Conservation (phyloP, 2,113 vertebrate species). For the Pao palembangensis region DNA sequence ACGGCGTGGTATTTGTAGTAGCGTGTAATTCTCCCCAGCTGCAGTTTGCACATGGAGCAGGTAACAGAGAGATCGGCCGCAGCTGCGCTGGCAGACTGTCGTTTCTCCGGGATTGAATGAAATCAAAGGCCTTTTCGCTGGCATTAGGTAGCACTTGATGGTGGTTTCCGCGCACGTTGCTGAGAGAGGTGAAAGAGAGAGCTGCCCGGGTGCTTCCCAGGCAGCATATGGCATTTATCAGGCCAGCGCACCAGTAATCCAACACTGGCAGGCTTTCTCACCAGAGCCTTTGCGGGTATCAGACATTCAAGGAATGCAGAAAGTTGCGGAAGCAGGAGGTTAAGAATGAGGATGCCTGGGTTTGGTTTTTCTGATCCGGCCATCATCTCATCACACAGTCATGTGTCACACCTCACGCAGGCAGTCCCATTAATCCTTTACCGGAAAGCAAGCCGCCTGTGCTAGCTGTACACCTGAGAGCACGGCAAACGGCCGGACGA, state of each 20-base stretch:
- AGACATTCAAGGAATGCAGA: slow-evolving; percentile 65
- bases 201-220: slow-evolving; percentile 55
- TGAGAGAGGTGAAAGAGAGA: slow-evolving; percentile 12
- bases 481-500: neutral
- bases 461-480: slow-evolving; percentile 25
- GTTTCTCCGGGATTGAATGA: slow-evolving; percentile 15
- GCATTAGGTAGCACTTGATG: slow-evolving; percentile 21
- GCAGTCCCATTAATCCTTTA: slow-evolving; percentile 43
- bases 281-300: slow-evolving; percentile 45
- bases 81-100: slow-evolving; percentile 27
- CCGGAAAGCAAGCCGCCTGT: slow-evolving; percentile 25
- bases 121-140: slow-evolving; percentile 38
- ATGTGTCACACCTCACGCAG: slow-evolving; percentile 52
- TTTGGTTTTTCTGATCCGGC: slow-evolving; percentile 19
- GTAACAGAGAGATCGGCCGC: slow-evolving; percentile 26
- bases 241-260: slow-evolving; percentile 43
- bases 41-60: slow-evolving; percentile 41
- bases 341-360: slow-evolving; percentile 27
- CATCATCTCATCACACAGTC: slow-evolving; percentile 34
- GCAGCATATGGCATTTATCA: slow-evolving; percentile 51
- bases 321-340: slow-evolving; percentile 40
- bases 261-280: slow-evolving; percentile 40
- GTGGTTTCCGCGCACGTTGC: slow-evolving; percentile 36
- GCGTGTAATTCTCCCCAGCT: slow-evolving; percentile 56
- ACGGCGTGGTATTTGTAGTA: slow-evolving; percentile 17